Percentiles rank a stretch among this genome's conserved stretches.
Evolutionary conservation across 1,140 invertebrate genomes (phyloP).

Genomic region (Bombus soroeensis): DNA sequence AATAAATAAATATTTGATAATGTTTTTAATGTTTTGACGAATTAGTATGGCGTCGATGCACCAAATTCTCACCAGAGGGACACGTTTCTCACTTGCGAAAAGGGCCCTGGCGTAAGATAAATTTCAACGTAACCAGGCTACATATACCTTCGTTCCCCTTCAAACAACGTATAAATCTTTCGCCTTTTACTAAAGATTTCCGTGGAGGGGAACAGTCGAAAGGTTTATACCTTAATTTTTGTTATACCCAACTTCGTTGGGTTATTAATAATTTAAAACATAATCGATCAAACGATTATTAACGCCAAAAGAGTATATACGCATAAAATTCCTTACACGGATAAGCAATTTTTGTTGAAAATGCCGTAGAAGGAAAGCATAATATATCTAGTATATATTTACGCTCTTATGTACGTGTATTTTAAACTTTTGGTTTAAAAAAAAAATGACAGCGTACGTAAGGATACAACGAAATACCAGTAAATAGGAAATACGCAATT

Average conservation of each 20-base stretch:
- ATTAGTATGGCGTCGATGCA: too few relatives aligned
- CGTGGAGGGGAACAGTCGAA: not conserved
- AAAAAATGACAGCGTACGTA: fast-evolving
- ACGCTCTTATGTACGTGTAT: too few relatives aligned
- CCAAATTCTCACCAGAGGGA: too few relatives aligned
- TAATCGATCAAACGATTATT: fast-evolving
- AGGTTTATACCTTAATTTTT: not conserved
- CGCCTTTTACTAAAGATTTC: conserved; percentile 2
- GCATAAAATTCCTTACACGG: fast-evolving
- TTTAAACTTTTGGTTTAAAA: fast-evolving
- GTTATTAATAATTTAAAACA: fast-evolving
- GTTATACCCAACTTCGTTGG: too few relatives aligned
- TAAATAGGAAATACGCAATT: too few relatives aligned
- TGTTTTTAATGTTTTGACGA: too few relatives aligned
- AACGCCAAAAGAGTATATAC: fast-evolving
- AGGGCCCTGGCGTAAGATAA: not conserved
- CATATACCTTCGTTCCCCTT: fast-evolving
- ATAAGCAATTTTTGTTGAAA: fast-evolving
- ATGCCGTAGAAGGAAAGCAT: fast-evolving
- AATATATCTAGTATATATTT: too few relatives aligned
- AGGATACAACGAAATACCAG: fast-evolving
- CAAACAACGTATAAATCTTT: not conserved
- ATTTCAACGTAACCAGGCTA: fast-evolving
- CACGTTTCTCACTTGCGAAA: too few relatives aligned
- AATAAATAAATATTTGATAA: too few relatives aligned